Conservation (phyloP, 2,797 vertebrate species). For the Pogoniulus pusillus region DNA sequence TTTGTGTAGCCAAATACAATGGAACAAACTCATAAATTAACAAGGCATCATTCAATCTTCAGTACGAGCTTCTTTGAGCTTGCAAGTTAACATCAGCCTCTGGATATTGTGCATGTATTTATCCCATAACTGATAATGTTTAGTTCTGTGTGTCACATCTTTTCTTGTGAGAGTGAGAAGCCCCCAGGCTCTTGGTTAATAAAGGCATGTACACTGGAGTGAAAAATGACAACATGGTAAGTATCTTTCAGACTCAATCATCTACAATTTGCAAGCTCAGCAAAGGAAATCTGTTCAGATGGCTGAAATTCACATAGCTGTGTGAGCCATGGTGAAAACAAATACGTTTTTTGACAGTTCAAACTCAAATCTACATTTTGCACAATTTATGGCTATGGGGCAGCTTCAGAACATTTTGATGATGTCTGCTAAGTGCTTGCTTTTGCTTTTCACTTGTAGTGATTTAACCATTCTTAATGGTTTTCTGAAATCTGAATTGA, state of each 20-base stretch:
- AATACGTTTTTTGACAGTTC: neutral
- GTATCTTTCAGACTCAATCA: neutral
- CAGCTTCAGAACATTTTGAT: neutral
- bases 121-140: neutral
- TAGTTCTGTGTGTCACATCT: neutral
- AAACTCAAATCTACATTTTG: neutral
- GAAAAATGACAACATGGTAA: constrained; percentile 1
- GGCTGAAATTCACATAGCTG: neutral
- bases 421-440: neutral
- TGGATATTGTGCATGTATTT: neutral
- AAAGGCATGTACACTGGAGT: neutral
- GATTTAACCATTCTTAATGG: too few species aligned
- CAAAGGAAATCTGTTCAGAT: neutral
- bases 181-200: neutral
- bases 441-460: neutral
- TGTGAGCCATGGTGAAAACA: neutral
- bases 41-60: neutral
- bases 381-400: neutral
- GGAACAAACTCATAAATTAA: neutral
- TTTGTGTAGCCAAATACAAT: neutral
- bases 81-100: neutral
- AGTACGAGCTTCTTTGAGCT: neutral
- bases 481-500: neutral
- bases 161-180: neutral
- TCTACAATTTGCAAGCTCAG: neutral